Percentiles rank a stretch among this genome's conserved stretches.
Evolutionary conservation across 2,113 vertebrate genomes (phyloP).

Genomic region (Dolichotis patagonum): DNA sequence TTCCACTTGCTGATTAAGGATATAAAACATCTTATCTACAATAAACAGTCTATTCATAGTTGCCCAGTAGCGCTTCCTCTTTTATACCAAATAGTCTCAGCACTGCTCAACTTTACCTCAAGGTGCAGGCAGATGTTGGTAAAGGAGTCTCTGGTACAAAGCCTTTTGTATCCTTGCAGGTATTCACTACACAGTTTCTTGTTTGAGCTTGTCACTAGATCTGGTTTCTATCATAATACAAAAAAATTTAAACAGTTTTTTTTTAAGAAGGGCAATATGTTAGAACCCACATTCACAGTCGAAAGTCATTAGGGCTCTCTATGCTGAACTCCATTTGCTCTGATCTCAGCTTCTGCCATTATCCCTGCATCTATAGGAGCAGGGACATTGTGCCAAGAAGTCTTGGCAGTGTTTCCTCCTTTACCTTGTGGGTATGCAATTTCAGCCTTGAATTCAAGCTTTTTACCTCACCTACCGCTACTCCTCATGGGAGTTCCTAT

Average conservation of each 20-base stretch:
- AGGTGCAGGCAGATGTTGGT: not conserved
- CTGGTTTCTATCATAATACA: not conserved
- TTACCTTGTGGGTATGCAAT: not conserved
- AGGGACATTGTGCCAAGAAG: rapidly evolving
- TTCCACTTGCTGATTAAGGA: not conserved
- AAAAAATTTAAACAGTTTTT: too few relatives aligned
- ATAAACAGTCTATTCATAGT: not conserved
- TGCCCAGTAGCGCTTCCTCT: too few relatives aligned
- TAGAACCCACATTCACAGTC: not conserved
- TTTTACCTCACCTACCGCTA: not conserved
- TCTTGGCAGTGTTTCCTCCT: not conserved
- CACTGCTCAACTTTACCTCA: too few relatives aligned
- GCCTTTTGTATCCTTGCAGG: not conserved
- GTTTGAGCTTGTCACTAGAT: not conserved
- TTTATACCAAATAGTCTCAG: not conserved
- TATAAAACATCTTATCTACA: not conserved
- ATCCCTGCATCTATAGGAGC: not conserved
- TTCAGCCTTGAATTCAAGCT: not conserved
- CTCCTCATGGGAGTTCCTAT: not conserved
- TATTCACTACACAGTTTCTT: not conserved
- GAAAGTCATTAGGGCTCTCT: not conserved
- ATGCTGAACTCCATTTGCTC: not conserved
- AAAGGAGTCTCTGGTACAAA: not conserved
- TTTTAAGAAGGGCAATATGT: not conserved
- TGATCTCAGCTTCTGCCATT: not conserved